Percentiles rank a stretch among this genome's conserved stretches.
Conservation (phyloP, 2,888 invertebrate species). For the Deilephila porcellus region DNA sequence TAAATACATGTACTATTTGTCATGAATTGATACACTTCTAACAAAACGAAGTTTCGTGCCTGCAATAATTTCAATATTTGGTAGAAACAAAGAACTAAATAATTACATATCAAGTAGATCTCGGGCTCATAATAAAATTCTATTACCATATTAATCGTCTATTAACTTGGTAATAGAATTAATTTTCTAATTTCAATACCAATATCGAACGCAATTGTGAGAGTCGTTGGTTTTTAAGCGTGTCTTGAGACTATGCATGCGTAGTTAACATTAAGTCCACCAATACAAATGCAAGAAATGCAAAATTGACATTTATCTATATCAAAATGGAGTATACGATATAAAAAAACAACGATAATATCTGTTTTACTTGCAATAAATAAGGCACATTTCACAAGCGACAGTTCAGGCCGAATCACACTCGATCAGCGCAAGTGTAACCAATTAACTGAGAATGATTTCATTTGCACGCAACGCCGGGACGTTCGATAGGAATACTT, state of each 20-base stretch:
- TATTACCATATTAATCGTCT: too few relatives aligned
- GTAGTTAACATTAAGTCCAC: not conserved
- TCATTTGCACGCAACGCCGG: slow-evolving; percentile 46
- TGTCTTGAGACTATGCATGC: not conserved
- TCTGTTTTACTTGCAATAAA: not conserved
- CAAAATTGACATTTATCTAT: slow-evolving; percentile 10
- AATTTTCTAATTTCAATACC: not conserved
- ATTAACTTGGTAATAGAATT: not conserved
- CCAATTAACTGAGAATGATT: slow-evolving; percentile 50
- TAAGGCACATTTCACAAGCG: slow-evolving; percentile 15
- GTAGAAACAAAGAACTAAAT: too few relatives aligned
- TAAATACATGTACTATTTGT: too few relatives aligned
- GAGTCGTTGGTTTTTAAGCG: not conserved
- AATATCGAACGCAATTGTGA: not conserved
- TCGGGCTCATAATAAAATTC: too few relatives aligned
- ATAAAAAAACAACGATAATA: not conserved
- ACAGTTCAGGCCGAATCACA: not conserved
- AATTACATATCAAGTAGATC: too few relatives aligned
- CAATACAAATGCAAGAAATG: slow-evolving; percentile 7
- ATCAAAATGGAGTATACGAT: not conserved
- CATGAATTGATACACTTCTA: too few relatives aligned
- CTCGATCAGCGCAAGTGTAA: slow-evolving; percentile 41
- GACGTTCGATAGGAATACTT: slow-evolving; percentile 37
- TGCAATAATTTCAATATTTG: too few relatives aligned
- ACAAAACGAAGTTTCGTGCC: too few relatives aligned